A percentile compares a stretch with the other conserved stretches of the same genome.
Conservation (phyloP, 2,888 invertebrate genomes). For the Apomyelois bistriatella region DNA sequence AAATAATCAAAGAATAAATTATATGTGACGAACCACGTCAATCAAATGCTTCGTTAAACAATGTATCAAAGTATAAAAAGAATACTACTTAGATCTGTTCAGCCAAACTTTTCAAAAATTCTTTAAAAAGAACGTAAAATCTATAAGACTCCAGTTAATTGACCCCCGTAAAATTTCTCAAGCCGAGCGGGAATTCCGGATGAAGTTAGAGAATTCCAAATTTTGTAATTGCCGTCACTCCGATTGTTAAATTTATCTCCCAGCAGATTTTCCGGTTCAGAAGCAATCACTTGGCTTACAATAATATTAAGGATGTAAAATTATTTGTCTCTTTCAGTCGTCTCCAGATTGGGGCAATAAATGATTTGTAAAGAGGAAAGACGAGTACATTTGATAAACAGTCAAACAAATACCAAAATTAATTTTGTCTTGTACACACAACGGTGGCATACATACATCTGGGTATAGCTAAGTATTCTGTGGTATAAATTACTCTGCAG, state of each 20-base stretch:
- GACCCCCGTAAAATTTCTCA: background rate
- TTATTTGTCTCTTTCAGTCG: background rate
- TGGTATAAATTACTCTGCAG: no score
- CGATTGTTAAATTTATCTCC: background rate
- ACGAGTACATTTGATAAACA: no score
- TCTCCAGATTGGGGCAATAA: background rate
- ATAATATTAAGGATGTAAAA: background rate
- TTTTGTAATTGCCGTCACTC: conserved; percentile 3
- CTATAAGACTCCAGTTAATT: background rate
- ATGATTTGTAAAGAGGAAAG: background rate
- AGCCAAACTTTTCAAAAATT: background rate
- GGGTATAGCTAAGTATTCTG: no score
- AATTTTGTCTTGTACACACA: no score
- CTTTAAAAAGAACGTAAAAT: background rate
- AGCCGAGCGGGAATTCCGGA: background rate
- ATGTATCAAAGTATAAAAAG: background rate
- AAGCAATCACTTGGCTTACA: background rate
- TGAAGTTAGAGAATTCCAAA: background rate
- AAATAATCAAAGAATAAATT: no score
- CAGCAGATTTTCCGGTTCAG: background rate
- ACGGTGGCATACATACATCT: no score
- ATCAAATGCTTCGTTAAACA: no score
- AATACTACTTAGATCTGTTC: background rate
- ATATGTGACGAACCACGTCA: no score
- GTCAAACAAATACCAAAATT: no score